phyloP scores from a whole-genome alignment of 2,797 vertebrate genomes.

The Heterohyrax brucei region DNA sequence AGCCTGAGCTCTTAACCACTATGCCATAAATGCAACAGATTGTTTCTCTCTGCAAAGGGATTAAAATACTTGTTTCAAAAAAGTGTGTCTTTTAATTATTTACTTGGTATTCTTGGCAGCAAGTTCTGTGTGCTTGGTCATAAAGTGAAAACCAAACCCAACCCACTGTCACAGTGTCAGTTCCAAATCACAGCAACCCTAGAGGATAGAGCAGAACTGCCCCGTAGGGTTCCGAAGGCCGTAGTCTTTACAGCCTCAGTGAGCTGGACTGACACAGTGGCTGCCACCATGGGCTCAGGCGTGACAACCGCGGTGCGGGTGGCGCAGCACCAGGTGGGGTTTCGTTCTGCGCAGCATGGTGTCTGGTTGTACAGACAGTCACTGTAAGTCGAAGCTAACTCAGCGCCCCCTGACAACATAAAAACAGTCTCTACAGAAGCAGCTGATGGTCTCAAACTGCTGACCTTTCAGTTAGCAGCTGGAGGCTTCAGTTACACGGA shows the following conservation, averaged over 20 bases:
- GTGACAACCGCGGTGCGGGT: too few relatives aligned
- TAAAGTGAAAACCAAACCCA: neutral
- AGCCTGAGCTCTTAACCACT: too few relatives aligned
- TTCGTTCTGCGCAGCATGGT: too few relatives aligned
- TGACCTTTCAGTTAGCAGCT: neutral
- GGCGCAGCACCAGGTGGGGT: too few relatives aligned
- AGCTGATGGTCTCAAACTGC: neutral
- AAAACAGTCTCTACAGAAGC: neutral
- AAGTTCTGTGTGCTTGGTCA: neutral
- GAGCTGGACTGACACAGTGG: too few relatives aligned
- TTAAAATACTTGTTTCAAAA: slow-evolving; percentile 59
- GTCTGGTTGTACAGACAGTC: too few relatives aligned
- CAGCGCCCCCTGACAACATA: too few relatives aligned
- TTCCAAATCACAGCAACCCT: neutral
- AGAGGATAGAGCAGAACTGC: neutral
- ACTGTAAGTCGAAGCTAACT: too few relatives aligned
- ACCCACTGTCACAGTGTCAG: neutral
- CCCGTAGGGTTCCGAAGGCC: neutral
- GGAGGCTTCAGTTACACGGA: neutral
- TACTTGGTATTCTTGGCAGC: slow-evolving; percentile 7
- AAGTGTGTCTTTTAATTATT: slow-evolving; percentile 35
- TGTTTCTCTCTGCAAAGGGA: slow-evolving; percentile 47
- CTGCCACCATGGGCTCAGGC: too few relatives aligned
- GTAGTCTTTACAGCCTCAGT: too few relatives aligned
- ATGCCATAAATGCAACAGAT: neutral